These are phyloP conservation scores for Drosophila formosana DNA, from an alignment of 2,888 invertebrate species.

Conservation along the genomic window DNA sequence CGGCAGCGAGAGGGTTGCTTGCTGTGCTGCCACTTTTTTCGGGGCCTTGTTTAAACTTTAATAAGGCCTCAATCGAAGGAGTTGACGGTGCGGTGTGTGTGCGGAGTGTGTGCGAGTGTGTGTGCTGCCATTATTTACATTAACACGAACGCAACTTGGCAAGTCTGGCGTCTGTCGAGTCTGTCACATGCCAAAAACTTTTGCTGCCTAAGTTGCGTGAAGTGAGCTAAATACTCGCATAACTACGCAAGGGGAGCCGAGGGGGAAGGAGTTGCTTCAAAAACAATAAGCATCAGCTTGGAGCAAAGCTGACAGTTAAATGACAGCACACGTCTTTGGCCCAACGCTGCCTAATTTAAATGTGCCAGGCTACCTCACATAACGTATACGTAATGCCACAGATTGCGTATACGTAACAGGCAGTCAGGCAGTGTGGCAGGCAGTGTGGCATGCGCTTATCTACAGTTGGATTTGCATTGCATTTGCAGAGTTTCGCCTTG, in stretches of 20 bases:
- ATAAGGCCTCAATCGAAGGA: slow-evolving; percentile 12
- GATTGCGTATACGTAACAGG: slow-evolving; percentile 24
- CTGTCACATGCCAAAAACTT: slow-evolving; percentile 61
- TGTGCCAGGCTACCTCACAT: slow-evolving; percentile 23
- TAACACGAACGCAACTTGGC: slow-evolving; percentile 41
- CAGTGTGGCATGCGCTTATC: slow-evolving; percentile 39
- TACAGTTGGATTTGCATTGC: slow-evolving; percentile 56
- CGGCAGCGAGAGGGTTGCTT: slow-evolving; percentile 10
- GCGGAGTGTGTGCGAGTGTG: slow-evolving; percentile 8
- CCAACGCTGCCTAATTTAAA: slow-evolving; percentile 39
- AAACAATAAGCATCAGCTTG: slow-evolving; percentile 64
- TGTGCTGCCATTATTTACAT: slow-evolving; percentile 55
- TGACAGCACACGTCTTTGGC: slow-evolving; percentile 56
- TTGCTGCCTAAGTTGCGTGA: slow-evolving; percentile 23
- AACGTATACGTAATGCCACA: slow-evolving; percentile 45
- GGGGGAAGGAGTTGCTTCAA: slow-evolving; percentile 13
- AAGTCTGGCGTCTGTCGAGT: slow-evolving; percentile 23
- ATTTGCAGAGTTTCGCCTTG: slow-evolving; percentile 39
- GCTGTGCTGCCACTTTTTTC: slow-evolving; percentile 34
- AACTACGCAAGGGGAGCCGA: slow-evolving; percentile 23
- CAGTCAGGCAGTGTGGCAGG: background rate
- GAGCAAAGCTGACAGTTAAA: slow-evolving; percentile 65
- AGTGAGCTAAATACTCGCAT: slow-evolving; percentile 45
- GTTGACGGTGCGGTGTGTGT: background rate
- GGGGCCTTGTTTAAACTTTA: slow-evolving; percentile 21